Base-by-base conservation (phyloP, 2,888 invertebrate genomes). In the Stenichneumon culpator region DNA sequence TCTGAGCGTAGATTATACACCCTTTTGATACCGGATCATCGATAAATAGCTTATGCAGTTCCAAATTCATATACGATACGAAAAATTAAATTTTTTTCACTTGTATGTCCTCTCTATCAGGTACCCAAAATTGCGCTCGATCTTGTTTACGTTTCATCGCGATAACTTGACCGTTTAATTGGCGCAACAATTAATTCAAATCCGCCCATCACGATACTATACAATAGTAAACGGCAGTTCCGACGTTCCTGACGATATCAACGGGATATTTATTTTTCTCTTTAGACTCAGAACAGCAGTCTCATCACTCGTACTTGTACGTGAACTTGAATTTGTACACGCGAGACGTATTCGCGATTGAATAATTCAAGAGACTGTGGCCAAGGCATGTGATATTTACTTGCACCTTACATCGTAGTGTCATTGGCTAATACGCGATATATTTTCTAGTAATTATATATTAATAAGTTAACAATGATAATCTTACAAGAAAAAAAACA, bases 351-450 rank as follows among this genome's bases (percentile, higher is more conserved):
- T 63, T 25, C 22, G 32, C 6, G 11, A 28, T 63, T 14, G n/a
- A 28, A 63, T 32, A 2, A 63, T 63, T 63, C 63, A 22, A n/a
- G 22, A 54, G 54, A 22, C 22, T 54, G 54, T 22, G 19, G 28
- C 9, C 32, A 19, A 79, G 47, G 54, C 22, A 54, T 65, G 32
- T 16, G 36, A 67, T 22, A 52, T 25, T 75, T 77, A 5, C 0
- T 84, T 84, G 78, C 84, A 78, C 73, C 78, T 74, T 79, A 69
- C 36, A 50, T 74, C 50, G 73, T 69, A 81, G 54, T 80, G 73
- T 77, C 74, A 54, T 83, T 81, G 79, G 78, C 79, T 86, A 79
- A 70, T 65, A 82, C 82, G 74, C 82, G 82, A 68, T 74, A 79
- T 54, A 25, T 22, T 57, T 11, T 67, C 67, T 77, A 74, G 22